Conservation (phyloP, 2,888 invertebrate species). For the Chesias legatella region DNA sequence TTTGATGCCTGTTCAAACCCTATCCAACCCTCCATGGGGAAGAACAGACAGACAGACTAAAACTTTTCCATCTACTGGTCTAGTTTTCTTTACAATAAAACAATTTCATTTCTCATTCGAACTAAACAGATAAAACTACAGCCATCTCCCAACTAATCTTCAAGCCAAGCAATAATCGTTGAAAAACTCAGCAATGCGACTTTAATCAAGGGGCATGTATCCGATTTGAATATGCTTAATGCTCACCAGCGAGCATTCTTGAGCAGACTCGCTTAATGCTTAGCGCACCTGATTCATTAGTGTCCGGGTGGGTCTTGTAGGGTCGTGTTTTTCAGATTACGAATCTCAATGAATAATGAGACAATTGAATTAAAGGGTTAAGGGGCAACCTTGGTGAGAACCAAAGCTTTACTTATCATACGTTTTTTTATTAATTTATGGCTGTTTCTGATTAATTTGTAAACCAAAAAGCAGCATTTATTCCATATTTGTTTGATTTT, state of each 20-base stretch:
- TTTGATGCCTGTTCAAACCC: too few relatives aligned
- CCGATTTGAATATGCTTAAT: conserved; percentile 29
- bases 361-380: conserved; percentile 20
- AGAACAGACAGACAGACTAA: too few relatives aligned
- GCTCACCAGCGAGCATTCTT: background rate
- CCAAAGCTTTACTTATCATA: too few relatives aligned
- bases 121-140: conserved; percentile 13
- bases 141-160: conserved; percentile 7
- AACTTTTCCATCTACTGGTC: too few relatives aligned
- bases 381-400: conserved; percentile 2
- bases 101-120: conserved; percentile 3
- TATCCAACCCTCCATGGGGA: too few relatives aligned
- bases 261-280: conserved; percentile 4
- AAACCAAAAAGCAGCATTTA: too few relatives aligned
- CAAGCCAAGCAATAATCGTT: conserved; percentile 25
- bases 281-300: conserved; percentile 25
- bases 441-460: too few relatives aligned
- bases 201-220: conserved; percentile 28
- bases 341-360: conserved; percentile 26
- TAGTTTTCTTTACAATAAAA: background rate
- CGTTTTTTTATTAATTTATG: too few relatives aligned
- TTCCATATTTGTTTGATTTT: too few relatives aligned
- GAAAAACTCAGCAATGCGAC: conserved; percentile 16
- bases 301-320: conserved; percentile 18
- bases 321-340: conserved; percentile 20